phyloP scores from a whole-genome alignment of 2,797 vertebrate species.

The Micropoecilia bifurca region DNA sequence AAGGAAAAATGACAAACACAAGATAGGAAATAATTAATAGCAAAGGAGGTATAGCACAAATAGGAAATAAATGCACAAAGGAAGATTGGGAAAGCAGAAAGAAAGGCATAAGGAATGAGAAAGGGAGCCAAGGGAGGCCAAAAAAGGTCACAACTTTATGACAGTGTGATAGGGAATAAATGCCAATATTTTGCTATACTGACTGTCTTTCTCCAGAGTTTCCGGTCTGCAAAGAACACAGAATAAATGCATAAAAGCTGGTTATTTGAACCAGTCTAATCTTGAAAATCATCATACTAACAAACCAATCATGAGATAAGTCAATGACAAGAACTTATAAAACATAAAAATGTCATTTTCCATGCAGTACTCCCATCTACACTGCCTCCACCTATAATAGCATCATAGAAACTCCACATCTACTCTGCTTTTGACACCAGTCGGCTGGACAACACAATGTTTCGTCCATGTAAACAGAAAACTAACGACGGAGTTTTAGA shows the following conservation, averaged over 20 bases:
- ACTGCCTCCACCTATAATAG: neutral
- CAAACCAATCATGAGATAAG: neutral
- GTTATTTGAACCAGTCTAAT: neutral
- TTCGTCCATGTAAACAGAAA: conserved; percentile 25
- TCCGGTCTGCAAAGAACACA: conserved; percentile 4
- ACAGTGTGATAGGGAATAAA: neutral
- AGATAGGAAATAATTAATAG: no score
- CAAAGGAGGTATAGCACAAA: neutral
- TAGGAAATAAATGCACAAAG: neutral
- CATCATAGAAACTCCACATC: neutral
- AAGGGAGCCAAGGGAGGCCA: neutral
- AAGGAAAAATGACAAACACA: neutral
- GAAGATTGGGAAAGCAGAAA: neutral
- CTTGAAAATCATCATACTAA: neutral
- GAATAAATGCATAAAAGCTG: neutral
- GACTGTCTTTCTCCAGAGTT: conserved; percentile 7
- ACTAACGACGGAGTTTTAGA: conserved; percentile 7
- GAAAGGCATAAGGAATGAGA: neutral
- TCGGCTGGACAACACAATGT: conserved; percentile 51
- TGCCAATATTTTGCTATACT: neutral
- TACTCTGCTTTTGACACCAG: conserved; percentile 47
- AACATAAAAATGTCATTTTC: neutral
- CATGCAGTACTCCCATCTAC: neutral
- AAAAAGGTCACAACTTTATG: neutral
- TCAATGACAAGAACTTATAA: neutral